These are phyloP conservation scores for Triops cancriformis DNA, from an alignment of 1,140 invertebrate genomes.

Conservation along the genomic window DNA sequence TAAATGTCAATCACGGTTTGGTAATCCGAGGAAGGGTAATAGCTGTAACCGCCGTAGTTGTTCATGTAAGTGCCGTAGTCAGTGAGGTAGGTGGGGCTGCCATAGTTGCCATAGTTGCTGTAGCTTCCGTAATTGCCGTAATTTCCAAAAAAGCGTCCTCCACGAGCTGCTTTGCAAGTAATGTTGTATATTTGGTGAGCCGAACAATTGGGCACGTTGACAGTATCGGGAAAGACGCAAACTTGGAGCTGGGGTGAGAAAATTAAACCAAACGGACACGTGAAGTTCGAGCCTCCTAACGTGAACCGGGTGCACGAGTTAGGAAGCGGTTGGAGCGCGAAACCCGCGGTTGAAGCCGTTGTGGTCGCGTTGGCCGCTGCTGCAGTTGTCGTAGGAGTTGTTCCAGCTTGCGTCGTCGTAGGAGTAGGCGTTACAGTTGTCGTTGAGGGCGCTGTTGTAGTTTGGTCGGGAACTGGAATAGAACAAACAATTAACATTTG, in stretches of 20 bases:
- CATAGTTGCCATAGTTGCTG: not conserved
- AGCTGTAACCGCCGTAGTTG: not conserved
- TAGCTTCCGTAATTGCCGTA: not conserved
- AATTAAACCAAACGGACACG: not conserved
- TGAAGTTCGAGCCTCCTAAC: not conserved
- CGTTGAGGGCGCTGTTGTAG: too few species aligned
- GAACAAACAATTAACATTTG: too few species aligned
- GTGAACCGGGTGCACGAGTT: not conserved
- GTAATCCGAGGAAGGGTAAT: not conserved
- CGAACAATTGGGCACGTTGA: not conserved
- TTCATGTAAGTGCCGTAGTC: not conserved
- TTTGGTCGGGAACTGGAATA: too few species aligned
- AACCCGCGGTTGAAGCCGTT: not conserved
- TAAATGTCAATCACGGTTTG: constrained; percentile 19
- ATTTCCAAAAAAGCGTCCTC: not conserved
- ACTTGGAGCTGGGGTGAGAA: not conserved
- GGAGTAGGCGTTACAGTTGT: too few species aligned
- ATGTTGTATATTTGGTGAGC: not conserved
- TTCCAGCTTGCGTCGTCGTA: too few species aligned
- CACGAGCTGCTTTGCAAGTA: not conserved
- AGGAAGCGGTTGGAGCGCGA: not conserved
- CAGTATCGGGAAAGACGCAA: not conserved
- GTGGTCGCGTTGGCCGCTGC: too few species aligned
- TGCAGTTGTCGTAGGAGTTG: too few species aligned
- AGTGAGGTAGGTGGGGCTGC: not conserved